Conservation (phyloP, 2,113 vertebrate species). For the Lota lota region DNA sequence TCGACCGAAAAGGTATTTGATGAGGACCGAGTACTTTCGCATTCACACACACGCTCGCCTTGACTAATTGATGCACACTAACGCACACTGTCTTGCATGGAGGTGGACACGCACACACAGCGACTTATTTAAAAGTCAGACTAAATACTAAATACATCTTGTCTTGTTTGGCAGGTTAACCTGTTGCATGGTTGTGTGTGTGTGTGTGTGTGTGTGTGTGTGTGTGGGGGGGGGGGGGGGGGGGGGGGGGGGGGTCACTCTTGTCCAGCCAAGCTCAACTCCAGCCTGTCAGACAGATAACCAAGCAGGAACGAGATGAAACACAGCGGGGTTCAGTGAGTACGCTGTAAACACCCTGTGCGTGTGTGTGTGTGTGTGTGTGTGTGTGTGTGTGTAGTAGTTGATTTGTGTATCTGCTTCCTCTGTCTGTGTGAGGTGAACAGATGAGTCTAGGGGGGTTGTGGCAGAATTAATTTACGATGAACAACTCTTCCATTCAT, state of each 20-base stretch:
- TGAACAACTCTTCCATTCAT: background rate
- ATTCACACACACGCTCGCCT: background rate
- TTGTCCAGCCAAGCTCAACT: conserved; percentile 24
- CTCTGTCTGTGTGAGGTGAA: too few species aligned
- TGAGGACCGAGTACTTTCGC: background rate
- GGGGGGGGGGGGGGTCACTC: conserved; percentile 20
- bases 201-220: conserved; percentile 3
- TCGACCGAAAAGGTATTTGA: background rate
- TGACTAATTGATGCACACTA: background rate
- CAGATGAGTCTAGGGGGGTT: too few species aligned
- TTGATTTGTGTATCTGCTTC: too few species aligned
- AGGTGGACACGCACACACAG: background rate
- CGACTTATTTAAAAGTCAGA: too few species aligned
- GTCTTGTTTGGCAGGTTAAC: too few species aligned
- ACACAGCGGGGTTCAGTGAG: conserved; percentile 31
- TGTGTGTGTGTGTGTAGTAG: too few species aligned
- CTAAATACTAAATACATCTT: too few species aligned
- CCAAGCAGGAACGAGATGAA: conserved; percentile 28
- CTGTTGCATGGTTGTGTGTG: conserved; percentile 13
- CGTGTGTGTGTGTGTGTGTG: background rate
- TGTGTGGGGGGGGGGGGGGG: background rate
- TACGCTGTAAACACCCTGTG: conserved; percentile 16
- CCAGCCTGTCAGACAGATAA: conserved; percentile 36
- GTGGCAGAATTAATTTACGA: conserved; percentile 1
- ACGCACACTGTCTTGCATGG: background rate